Percentiles rank a stretch among this genome's conserved stretches.
Evolutionary conservation across 2,113 vertebrate genomes (phyloP).

Genomic region (Mormyrus lacerda): DNA sequence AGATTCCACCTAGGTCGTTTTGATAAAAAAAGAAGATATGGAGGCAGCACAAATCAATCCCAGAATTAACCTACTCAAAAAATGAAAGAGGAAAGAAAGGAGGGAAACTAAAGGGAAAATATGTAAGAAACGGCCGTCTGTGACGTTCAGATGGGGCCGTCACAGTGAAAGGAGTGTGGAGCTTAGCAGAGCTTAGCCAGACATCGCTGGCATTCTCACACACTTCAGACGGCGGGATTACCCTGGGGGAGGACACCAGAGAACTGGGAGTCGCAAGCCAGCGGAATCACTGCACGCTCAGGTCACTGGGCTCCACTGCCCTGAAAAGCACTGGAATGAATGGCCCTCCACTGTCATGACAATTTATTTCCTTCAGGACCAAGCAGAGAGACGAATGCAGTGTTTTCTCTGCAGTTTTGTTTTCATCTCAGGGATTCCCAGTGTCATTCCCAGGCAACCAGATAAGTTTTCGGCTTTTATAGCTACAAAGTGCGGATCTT

Average conservation of each 20-base stretch:
- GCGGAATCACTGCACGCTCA: background rate
- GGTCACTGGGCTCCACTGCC: background rate
- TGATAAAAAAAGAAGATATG: background rate
- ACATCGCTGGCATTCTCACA: background rate
- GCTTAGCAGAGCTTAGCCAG: background rate
- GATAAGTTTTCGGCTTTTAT: background rate
- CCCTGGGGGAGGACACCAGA: background rate
- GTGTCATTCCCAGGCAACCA: background rate
- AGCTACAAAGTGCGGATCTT: background rate
- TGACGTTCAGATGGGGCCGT: background rate
- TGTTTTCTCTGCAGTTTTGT: background rate
- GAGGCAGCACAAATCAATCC: background rate
- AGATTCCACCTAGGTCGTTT: background rate
- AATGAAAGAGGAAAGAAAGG: background rate
- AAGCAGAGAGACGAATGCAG: background rate
- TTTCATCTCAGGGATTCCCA: background rate
- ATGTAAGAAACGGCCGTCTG: background rate
- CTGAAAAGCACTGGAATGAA: background rate
- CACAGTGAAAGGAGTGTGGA: background rate
- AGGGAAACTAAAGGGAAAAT: background rate
- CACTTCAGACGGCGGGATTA: background rate
- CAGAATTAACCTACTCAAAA: background rate
- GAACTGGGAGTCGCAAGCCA: background rate
- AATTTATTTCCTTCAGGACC: background rate
- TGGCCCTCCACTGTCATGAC: background rate